Conservation (phyloP, 2,888 invertebrate species). For the Gnatocerus cornutus region DNA sequence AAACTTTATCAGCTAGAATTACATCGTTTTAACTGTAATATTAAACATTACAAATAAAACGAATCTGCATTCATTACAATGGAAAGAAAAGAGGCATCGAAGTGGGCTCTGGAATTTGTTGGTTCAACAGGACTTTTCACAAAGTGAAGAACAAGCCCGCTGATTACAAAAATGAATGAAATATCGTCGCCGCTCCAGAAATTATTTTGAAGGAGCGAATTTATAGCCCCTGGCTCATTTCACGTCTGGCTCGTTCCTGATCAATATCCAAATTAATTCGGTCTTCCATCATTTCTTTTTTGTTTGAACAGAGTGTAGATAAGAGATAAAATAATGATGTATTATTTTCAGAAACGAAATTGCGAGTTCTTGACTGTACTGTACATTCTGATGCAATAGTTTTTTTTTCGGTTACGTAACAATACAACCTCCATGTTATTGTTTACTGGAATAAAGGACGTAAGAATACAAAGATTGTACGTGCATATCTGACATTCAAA, state of each 20-base stretch:
- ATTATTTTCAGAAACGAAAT: not conserved
- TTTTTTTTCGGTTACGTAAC: constrained; percentile 4
- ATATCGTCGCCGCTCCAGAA: too few species aligned
- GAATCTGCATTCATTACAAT: too few species aligned
- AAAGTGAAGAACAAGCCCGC: too few species aligned
- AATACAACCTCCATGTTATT: not conserved
- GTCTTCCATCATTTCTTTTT: constrained; percentile 20
- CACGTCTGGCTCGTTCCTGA: not conserved
- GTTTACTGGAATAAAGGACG: not conserved
- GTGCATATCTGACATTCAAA: constrained; percentile 6
- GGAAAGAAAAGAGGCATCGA: too few species aligned
- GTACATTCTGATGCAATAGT: not conserved
- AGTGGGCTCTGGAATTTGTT: too few species aligned
- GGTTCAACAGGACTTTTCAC: too few species aligned
- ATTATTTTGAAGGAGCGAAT: too few species aligned
- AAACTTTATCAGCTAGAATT: too few species aligned
- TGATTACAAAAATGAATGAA: too few species aligned
- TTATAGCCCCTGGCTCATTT: not conserved
- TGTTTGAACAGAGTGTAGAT: constrained; percentile 1
- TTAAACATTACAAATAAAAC: too few species aligned
- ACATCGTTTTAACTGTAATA: too few species aligned
- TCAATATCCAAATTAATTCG: constrained; percentile 17
- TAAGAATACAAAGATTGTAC: constrained; percentile 1
- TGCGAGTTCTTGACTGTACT: not conserved
- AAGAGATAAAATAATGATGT: constrained; percentile 13